Percentiles rank a stretch among this genome's conserved stretches.
Conservation (phyloP, 2,113 vertebrate species). For the Pteronura brasiliensis region DNA sequence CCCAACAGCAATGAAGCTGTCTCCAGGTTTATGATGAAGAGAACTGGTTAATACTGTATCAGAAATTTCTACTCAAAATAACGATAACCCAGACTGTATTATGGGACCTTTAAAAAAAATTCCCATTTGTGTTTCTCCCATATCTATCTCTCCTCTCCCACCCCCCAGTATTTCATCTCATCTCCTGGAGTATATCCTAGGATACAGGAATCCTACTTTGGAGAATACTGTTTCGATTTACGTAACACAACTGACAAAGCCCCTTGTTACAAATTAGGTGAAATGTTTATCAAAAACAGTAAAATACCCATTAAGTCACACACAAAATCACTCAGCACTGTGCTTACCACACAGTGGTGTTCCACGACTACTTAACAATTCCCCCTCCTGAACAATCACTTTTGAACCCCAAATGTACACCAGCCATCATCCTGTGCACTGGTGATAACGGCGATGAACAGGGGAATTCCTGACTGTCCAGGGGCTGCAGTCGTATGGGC, state of each 20-base stretch:
- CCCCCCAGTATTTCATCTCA: neutral
- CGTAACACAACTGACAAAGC: neutral
- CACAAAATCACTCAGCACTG: neutral
- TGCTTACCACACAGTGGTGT: neutral
- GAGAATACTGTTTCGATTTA: neutral
- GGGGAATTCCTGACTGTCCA: neutral
- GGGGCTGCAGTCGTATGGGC: neutral
- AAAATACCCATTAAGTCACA: neutral
- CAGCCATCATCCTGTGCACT: neutral
- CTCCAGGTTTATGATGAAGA: neutral
- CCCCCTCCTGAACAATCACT: neutral
- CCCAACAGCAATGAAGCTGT: neutral
- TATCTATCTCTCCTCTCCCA: neutral
- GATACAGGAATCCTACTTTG: neutral
- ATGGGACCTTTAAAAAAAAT: neutral
- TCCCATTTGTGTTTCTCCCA: neutral
- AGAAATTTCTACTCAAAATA: slow-evolving; percentile 31
- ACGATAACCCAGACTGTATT: neutral
- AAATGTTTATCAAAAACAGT: neutral
- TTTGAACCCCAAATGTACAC: neutral
- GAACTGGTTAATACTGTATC: neutral
- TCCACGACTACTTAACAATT: neutral
- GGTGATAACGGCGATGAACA: neutral
- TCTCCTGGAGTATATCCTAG: neutral
- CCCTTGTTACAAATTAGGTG: neutral